Evolutionary conservation across 2,888 invertebrate species (phyloP), one percentile per base, ranked within the genome.

Genomic region (Noctua janthe): DNA sequence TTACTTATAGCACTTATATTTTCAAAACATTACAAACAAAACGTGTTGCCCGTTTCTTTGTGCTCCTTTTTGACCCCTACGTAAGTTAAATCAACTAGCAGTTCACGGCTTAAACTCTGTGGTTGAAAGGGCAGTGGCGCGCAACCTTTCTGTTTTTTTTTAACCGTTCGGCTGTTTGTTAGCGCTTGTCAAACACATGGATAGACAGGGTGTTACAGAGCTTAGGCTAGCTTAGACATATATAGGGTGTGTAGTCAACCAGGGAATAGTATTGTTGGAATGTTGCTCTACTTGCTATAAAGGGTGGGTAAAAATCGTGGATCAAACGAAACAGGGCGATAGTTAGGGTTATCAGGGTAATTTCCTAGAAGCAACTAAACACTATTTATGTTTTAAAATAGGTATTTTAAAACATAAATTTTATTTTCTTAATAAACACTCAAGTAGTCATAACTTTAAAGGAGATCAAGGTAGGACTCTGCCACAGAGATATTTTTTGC

Each of bases 111-210:
- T 64, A 56, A 82, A 66, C 64, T 56, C 23, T 11, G 49, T 56
- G 51, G 70, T 77, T 78, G 78, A 82, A 82, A 82, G 64, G 72
- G 77, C 35, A 67, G 20, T n/a, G 64, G 56, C 56, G 20, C 56
- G 35, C 43, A 71, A 78, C 51, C 29, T 78, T 74, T 74, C 10
- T 43, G 23, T 66, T 71, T 78, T 76, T 78, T 76, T 82, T 73
- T 71, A 6, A 1, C 5, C 17, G 39, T 49, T 54, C n/a, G 70
- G 29, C 17, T 73, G 67, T 78, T 78, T 78, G 77, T 71, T 66
- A 74, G 43, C 8, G 43, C 20, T 67, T 67, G 75, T 67, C 71
- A 59, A 66, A 47, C 51, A 51, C 51, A 54, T 76, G 59, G 51
- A 54, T 62, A 49, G 51, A 39, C 20, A n/a, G n/a, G 7, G 81